These are phyloP conservation scores for Alviniconcha strummeri DNA, from an alignment of 2,888 invertebrate genomes.

Conservation along the genomic window DNA sequence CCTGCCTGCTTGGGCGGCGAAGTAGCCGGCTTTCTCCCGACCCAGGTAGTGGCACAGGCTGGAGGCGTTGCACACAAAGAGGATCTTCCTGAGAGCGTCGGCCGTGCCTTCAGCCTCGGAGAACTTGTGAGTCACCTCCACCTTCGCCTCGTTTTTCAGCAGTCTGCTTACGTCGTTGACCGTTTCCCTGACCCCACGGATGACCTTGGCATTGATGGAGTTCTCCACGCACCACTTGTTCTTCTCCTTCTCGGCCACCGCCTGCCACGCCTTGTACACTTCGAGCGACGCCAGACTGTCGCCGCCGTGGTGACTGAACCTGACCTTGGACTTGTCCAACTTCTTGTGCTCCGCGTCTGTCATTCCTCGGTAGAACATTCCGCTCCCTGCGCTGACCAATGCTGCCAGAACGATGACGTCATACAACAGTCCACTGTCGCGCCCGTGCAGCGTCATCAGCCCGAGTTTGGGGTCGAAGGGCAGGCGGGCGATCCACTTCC, in stretches of 20 bases:
- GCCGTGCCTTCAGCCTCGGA: conserved; percentile 37
- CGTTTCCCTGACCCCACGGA: conserved; percentile 57
- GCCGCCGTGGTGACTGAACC: conserved; percentile 62
- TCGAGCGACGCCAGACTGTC: conserved; percentile 63
- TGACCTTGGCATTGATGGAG: conserved; percentile 68
- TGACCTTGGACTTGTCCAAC: conserved; percentile 57
- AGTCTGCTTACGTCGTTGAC: conserved; percentile 53
- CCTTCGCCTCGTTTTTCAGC: conserved; percentile 50
- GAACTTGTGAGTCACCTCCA: conserved; percentile 45
- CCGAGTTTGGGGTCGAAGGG: conserved; percentile 67
- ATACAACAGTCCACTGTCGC: conserved; percentile 50
- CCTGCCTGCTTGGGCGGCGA: conserved; percentile 43
- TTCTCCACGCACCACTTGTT: conserved; percentile 66
- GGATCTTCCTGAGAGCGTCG: conserved; percentile 46
- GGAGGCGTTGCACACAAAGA: conserved; percentile 52
- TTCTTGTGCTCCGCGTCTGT: conserved; percentile 56
- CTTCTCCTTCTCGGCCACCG: conserved; percentile 54
- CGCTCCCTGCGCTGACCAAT: conserved; percentile 58
- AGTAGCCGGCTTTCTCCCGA: conserved; percentile 59
- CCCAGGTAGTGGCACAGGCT: conserved; percentile 61
- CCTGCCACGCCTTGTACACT: conserved; percentile 61
- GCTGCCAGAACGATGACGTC: conserved; percentile 66
- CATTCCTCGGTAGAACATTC: conserved; percentile 64
- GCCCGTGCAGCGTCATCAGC: conserved; percentile 54
- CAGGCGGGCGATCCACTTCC: conserved; percentile 64